Evolutionary conservation across 1,140 invertebrate species (phyloP).

Genomic region (Oncopeltus fasciatus): DNA sequence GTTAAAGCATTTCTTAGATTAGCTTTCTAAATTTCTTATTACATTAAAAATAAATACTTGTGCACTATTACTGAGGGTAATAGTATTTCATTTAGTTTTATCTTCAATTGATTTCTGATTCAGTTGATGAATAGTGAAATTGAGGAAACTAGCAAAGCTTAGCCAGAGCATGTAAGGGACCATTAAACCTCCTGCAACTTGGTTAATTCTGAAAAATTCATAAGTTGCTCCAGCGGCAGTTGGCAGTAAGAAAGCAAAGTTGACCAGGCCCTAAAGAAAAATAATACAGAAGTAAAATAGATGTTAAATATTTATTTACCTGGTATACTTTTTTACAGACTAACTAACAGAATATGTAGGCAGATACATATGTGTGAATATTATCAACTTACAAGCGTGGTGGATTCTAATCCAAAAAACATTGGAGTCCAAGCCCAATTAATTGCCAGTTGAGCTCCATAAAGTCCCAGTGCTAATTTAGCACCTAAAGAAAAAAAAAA

Average conservation of each 20-base stretch:
- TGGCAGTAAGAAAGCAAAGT: conserved; percentile 46
- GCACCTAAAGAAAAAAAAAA: too few species aligned
- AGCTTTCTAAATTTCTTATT: too few species aligned
- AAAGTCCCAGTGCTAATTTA: conserved; percentile 50
- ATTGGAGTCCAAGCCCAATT: conserved; percentile 81
- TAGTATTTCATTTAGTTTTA: too few species aligned
- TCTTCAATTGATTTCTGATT: neutral
- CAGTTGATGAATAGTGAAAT: conserved; percentile 22
- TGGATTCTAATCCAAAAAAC: conserved; percentile 48
- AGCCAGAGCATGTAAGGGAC: conserved; percentile 68
- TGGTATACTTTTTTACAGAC: too few species aligned
- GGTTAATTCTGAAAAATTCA: conserved; percentile 51
- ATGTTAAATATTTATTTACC: too few species aligned
- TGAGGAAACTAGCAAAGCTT: conserved; percentile 49
- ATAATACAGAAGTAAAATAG: conserved; percentile 9
- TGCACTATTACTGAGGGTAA: conserved; percentile 52
- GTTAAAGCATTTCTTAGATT: too few species aligned
- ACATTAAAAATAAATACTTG: conserved; percentile 33
- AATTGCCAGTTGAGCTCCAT: conserved; percentile 57
- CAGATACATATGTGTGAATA: too few species aligned
- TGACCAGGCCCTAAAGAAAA: conserved; percentile 49
- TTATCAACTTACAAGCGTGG: neutral
- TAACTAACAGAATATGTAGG: neutral
- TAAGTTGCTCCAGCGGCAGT: conserved; percentile 45
- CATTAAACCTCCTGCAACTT: conserved; percentile 51